Conservation (phyloP, 2,797 vertebrate species). For the Cossypha caffra region DNA sequence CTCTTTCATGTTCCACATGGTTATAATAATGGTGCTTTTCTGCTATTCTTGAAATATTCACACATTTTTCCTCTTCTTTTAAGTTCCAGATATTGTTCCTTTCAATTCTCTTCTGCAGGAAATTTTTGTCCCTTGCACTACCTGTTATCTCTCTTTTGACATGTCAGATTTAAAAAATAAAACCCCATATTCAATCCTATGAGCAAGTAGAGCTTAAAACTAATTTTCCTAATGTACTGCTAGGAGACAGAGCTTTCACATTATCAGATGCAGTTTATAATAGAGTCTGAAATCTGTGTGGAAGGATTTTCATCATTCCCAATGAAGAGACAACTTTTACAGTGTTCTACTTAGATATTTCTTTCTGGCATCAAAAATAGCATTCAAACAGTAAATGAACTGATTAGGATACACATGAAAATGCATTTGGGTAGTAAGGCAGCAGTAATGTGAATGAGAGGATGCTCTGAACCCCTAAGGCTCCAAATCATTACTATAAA, state of each 20-base stretch:
- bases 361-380: background rate
- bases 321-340: background rate
- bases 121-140: background rate
- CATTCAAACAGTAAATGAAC: conserved; percentile 26
- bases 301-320: conserved; percentile 17
- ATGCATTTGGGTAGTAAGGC: background rate
- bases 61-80: background rate
- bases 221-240: background rate
- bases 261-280: conserved; percentile 13
- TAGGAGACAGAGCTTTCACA: background rate
- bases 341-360: background rate
- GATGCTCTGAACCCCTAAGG: conserved; percentile 8
- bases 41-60: background rate
- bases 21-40: background rate
- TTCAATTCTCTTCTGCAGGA: background rate
- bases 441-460: background rate
- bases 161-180: background rate
- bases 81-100: background rate
- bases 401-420: conserved; percentile 8
- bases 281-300: background rate
- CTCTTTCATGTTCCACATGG: background rate
- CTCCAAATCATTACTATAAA: conserved; percentile 13
- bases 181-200: background rate
- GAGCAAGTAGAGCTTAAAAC: background rate
- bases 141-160: background rate